phyloP scores from a whole-genome alignment of 2,113 vertebrate species.

The Hiodon alosoides region DNA sequence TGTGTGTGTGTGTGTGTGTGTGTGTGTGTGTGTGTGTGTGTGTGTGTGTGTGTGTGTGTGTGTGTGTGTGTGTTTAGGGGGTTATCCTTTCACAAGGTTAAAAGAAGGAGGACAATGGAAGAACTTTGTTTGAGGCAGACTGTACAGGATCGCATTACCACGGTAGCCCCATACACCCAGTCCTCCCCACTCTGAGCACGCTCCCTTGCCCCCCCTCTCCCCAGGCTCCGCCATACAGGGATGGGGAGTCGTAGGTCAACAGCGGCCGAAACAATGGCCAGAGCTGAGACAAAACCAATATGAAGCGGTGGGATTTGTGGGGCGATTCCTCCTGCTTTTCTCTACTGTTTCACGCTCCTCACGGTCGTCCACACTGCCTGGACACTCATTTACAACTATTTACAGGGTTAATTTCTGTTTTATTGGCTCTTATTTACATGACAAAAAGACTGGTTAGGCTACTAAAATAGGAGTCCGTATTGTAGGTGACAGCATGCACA shows the following conservation, averaged over 20 bases:
- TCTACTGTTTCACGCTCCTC: conserved; percentile 25
- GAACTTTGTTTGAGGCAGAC: conserved; percentile 64
- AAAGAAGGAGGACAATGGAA: conserved; percentile 60
- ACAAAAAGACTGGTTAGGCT: conserved; percentile 55
- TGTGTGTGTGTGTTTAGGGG: no score
- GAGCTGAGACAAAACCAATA: conserved; percentile 61
- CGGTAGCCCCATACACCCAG: conserved; percentile 49
- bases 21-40: no score
- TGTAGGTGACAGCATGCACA: conserved; percentile 41
- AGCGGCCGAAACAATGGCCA: conserved; percentile 67
- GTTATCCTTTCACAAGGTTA: no score
- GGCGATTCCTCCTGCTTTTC: conserved; percentile 20
- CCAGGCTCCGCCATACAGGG: not conserved
- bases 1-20: not conserved
- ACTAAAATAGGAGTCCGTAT: conserved; percentile 57
- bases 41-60: no score
- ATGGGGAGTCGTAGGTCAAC: conserved; percentile 68
- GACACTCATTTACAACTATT: conserved; percentile 61
- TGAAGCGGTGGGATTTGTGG: conserved; percentile 56
- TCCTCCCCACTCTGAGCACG: conserved; percentile 45
- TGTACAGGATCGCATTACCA: conserved; percentile 62
- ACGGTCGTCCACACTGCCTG: conserved; percentile 44
- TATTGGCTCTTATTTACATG: conserved; percentile 61
- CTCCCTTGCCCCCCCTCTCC: conserved; percentile 62
- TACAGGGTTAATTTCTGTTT: conserved; percentile 67